phyloP scores from a whole-genome alignment of 2,113 vertebrate species.

The Patagioenas fasciata region DNA sequence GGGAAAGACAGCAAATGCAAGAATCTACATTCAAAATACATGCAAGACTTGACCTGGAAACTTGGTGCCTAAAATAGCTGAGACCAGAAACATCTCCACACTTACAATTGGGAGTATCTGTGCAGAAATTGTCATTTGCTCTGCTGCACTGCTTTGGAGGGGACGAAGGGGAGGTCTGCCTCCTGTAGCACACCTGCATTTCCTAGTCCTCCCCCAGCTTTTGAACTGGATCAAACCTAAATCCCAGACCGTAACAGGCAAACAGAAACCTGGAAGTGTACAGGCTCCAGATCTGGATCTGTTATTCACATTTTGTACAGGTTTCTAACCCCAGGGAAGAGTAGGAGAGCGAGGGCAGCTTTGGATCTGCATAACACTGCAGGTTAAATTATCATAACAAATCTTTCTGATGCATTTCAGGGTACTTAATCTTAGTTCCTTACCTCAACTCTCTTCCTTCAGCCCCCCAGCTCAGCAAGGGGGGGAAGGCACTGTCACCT shows the following conservation, averaged over 20 bases:
- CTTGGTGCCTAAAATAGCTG: not conserved
- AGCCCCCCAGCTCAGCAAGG: not conserved
- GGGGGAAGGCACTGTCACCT: not conserved
- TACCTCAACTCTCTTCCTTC: not conserved
- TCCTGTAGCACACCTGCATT: not conserved
- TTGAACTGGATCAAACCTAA: not conserved
- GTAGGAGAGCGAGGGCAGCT: not conserved
- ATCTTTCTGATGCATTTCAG: not conserved
- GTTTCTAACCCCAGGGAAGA: not conserved
- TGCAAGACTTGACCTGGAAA: not conserved
- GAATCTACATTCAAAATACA: not conserved
- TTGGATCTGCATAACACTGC: not conserved
- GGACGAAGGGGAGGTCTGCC: not conserved
- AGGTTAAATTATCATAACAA: not conserved
- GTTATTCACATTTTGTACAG: not conserved
- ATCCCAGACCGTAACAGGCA: not conserved
- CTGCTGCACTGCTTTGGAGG: rapidly evolving
- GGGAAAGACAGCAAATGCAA: not conserved
- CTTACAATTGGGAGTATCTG: not conserved
- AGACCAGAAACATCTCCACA: not conserved
- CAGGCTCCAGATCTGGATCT: not conserved
- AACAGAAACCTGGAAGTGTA: not conserved
- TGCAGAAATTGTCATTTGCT: not conserved
- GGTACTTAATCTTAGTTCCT: not conserved
- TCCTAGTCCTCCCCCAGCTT: not conserved